A percentile compares a stretch with the other conserved stretches of the same genome.
Conservation (phyloP, 35 echinoderm and acorn worm species). For the Apostichopus californicus region DNA sequence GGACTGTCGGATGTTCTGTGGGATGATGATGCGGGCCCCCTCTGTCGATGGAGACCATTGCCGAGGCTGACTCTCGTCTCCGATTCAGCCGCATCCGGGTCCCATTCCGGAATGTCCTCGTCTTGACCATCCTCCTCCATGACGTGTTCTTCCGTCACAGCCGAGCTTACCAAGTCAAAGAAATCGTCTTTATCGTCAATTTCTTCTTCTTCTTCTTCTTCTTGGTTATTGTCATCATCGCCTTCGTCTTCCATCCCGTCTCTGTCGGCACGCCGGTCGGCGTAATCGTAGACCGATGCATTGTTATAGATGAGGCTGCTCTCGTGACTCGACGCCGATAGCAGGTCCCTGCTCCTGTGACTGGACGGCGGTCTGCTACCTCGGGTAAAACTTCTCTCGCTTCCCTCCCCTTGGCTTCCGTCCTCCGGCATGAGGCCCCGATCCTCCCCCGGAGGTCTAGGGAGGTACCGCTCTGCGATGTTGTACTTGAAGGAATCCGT, state of each 20-base stretch:
- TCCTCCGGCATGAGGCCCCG: neutral
- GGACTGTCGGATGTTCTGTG: slow-evolving; percentile 31
- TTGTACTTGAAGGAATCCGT: slow-evolving; percentile 89
- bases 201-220: slow-evolving; percentile 39
- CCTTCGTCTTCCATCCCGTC: slow-evolving; percentile 35
- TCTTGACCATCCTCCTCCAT: neutral
- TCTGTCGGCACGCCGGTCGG: neutral
- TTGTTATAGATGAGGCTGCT: neutral
- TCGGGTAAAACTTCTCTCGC: neutral
- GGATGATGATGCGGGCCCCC: neutral
- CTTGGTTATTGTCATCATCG: neutral
- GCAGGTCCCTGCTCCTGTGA: neutral
- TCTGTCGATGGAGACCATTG: neutral
- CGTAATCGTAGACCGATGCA: neutral
- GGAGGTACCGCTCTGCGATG: slow-evolving; percentile 91
- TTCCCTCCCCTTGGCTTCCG: neutral
- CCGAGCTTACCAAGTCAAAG: neutral
- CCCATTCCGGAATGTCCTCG: slow-evolving; percentile 59
- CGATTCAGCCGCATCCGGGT: slow-evolving; percentile 42
- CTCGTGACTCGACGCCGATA: slow-evolving; percentile 12
- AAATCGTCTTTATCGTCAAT: slow-evolving; percentile 35
- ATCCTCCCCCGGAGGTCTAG: slow-evolving; percentile 50
- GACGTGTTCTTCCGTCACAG: neutral
- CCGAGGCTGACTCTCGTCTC: slow-evolving; percentile 41
- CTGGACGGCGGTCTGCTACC: neutral